Evolutionary conservation across 1,140 invertebrate genomes (phyloP).

Genomic region (Elysia chlorotica): DNA sequence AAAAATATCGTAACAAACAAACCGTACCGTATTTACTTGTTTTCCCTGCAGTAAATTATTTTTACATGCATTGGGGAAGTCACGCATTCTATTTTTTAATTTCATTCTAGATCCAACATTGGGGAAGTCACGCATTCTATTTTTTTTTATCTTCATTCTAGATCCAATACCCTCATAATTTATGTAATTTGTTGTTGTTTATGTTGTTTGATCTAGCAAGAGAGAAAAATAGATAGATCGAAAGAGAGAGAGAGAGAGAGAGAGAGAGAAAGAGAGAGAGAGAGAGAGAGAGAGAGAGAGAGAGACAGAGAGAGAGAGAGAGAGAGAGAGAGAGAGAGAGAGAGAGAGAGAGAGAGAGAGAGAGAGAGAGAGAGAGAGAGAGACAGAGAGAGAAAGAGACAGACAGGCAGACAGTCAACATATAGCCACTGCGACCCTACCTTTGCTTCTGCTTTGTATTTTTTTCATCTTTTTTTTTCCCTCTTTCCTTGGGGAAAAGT

Average conservation of each 20-base stretch:
- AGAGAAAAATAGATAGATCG: neutral
- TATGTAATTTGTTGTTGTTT: too few relatives aligned
- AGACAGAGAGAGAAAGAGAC: neutral
- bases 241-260: conserved; percentile 3
- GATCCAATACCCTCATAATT: too few relatives aligned
- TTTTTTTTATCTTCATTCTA: too few relatives aligned
- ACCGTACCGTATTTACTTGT: too few relatives aligned
- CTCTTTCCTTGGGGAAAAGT: neutral
- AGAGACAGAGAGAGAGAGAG: neutral
- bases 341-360: neutral
- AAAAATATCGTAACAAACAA: too few relatives aligned
- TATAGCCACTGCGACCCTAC: neutral
- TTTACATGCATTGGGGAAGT: too few relatives aligned
- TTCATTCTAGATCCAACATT: too few relatives aligned
- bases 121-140: too few relatives aligned
- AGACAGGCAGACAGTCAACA: neutral
- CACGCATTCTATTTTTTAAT: too few relatives aligned
- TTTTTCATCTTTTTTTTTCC: too few relatives aligned
- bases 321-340: neutral
- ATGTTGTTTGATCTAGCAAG: neutral
- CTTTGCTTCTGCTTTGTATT: too few relatives aligned
- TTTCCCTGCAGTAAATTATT: too few relatives aligned
- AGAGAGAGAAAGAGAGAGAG: conserved; percentile 6
- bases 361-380: conserved; percentile 1
- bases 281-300: neutral